Base-by-base conservation (phyloP, 2,113 vertebrate species). In the Microtus richardsoni region DNA sequence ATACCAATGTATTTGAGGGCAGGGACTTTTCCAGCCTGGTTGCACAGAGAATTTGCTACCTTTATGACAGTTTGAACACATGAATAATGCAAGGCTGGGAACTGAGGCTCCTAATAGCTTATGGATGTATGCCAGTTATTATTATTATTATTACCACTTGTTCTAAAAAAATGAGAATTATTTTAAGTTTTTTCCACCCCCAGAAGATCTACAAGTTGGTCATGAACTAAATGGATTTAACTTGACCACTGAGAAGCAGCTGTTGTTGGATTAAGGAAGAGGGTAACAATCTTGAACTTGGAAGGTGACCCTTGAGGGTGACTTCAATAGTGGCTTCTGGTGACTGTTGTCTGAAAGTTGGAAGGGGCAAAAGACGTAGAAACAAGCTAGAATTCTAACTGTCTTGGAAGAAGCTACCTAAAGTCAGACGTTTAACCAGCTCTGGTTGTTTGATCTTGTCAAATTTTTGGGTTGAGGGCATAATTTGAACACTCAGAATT, bases 51-150 rank as follows among this genome's bases (percentile, higher is more conserved):
- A 93, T 54, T 93, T 93, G 73, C 82, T 93, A 95, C 64, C 86
- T 97, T 94, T 75, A 91, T 41, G 91, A 74, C 52, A 49, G 75
- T 97, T 95, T 93, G 90, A 93, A 89, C 94, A 94, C 86, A 95
- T 96, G 92, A 98, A 96, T 97, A 97, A 96, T 95, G 86, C 96
- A 97, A 89, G 78, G 22, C 82, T 17, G 36, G 52, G 74, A 95
- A 84, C 60, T 94, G 62, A 88, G 68, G 60, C 70, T 93, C 93
- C 17, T 77, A 89, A 95, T 52, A 90, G 88, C 64, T 91, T 88
- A 86, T 49, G 86, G 91, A 93, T 95, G 89, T 24, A 94, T 95
- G 87, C 24, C 83, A 49, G 82, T 90, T 95, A n/a, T 8, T 70
- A 70, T 70, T 70, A 68, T 66, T 66, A 66, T 30, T 33, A 36